Base-by-base conservation (phyloP, 2,888 invertebrate genomes). In the Xylophagus ater region DNA sequence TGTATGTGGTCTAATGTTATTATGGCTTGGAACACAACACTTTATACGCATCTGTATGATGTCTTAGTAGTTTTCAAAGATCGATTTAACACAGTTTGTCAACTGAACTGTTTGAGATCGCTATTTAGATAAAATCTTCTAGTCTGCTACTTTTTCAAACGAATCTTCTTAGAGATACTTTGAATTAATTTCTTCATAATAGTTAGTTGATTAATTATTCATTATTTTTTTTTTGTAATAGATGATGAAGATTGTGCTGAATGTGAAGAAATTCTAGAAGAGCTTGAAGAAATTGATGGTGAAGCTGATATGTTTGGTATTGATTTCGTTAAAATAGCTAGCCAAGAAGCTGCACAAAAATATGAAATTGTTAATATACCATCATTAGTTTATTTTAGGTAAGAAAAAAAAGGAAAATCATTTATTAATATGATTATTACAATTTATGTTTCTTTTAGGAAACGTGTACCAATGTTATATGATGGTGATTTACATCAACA, bases 251-350 rank as follows among this genome's bases (percentile, higher is more conserved):
- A 90, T 55, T 93, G 93, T 62, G 79, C 83, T 10, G 87, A 88
- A 60, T 94, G 94, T 57, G 80, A 83, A 49, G 89, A 89, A 58
- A 90, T 93, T 38, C 70, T 94, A 31, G 84, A 86, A 59, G 81
- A 88, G 44, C 65, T 94, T 26, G 94, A 94, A 65, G 82, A 88
- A 60, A 93, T 96, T 49, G 94, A 96, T 55, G 90, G 90, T 21
- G 93, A 94, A 67, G 89, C 90, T 0, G 90, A 92, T 63, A 74
- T 83, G 52, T 88, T 78, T 58, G 88, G 88, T n/a, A 90, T 92
- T 49, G 90, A 92, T 61, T 92, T 93, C 63, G 90, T 93, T 0
- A 92, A 92, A 62, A 87, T 92, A 38, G 78, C 81, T 29, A 86
- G 86, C 54, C 69, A 76, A 0, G 81, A 84, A 51, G 83, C 87